Conservation (phyloP, 2,113 vertebrate species). For the Ophthalmolycus amberensis region DNA sequence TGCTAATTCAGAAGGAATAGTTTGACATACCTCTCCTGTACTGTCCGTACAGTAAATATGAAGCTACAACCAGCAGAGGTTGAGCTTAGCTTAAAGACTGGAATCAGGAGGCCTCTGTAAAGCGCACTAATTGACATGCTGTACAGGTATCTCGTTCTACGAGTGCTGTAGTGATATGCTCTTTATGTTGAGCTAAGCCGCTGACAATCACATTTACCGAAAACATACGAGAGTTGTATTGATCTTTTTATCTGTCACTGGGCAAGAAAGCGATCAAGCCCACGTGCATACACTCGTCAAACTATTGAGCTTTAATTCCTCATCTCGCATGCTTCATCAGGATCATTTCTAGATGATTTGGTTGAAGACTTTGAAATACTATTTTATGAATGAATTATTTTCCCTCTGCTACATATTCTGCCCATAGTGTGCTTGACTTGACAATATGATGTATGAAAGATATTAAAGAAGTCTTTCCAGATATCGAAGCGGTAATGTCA, state of each 20-base stretch:
- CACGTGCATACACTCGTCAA: background rate
- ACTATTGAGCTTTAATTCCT: background rate
- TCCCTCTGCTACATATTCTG: background rate
- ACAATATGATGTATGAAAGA: background rate
- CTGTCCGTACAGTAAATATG: background rate
- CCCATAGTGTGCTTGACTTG: background rate
- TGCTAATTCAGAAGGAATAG: background rate
- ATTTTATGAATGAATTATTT: background rate
- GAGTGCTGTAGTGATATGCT: background rate
- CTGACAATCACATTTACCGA: background rate
- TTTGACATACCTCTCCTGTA: background rate
- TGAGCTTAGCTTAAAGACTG: background rate
- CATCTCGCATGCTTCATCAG: background rate
- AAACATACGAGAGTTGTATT: background rate
- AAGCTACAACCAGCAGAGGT: background rate
- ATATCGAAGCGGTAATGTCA: background rate
- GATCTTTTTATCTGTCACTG: background rate
- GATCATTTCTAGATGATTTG: background rate
- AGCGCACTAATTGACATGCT: background rate
- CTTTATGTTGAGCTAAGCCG: background rate
- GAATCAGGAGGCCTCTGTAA: background rate
- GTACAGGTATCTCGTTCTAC: background rate
- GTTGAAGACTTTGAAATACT: background rate
- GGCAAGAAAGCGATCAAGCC: background rate
- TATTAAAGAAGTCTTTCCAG: background rate